phyloP scores from a whole-genome alignment of 2,113 vertebrate genomes.

The Acrocephalus arundinaceus region DNA sequence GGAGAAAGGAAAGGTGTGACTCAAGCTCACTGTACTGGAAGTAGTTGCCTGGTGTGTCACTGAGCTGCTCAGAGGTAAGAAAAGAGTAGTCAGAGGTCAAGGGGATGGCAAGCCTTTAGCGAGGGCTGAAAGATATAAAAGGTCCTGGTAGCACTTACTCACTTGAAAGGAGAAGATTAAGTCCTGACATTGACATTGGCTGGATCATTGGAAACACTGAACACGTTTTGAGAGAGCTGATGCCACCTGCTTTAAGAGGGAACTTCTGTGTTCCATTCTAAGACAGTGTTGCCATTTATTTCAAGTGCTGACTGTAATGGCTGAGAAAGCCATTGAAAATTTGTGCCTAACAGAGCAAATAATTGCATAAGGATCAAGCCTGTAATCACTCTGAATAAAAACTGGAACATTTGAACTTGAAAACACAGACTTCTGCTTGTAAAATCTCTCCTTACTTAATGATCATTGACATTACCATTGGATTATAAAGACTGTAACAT shows the following conservation, averaged over 20 bases:
- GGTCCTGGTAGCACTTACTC: background rate
- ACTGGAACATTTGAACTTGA: conserved; percentile 1
- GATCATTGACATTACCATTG: background rate
- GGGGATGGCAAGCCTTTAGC: background rate
- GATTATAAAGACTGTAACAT: background rate
- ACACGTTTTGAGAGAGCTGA: background rate
- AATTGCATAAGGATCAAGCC: conserved; percentile 8
- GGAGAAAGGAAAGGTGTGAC: background rate
- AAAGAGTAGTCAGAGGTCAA: background rate
- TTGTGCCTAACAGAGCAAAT: conserved; percentile 31
- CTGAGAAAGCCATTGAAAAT: background rate
- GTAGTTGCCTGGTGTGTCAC: rapidly evolving
- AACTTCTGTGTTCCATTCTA: background rate
- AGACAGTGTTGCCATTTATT: background rate
- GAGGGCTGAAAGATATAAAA: background rate
- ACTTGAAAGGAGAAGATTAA: background rate
- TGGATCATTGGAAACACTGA: background rate
- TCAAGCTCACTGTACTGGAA: background rate
- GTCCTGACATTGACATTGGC: background rate
- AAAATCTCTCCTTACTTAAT: background rate
- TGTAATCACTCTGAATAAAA: conserved; percentile 10
- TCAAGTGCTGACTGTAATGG: background rate
- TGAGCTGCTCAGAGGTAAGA: background rate
- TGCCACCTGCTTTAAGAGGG: background rate
- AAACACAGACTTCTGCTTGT: background rate